A percentile compares a stretch with the other conserved stretches of the same genome.
Evolutionary conservation across 2,113 vertebrate species (phyloP).

Genomic region (Nannospalax galili): DNA sequence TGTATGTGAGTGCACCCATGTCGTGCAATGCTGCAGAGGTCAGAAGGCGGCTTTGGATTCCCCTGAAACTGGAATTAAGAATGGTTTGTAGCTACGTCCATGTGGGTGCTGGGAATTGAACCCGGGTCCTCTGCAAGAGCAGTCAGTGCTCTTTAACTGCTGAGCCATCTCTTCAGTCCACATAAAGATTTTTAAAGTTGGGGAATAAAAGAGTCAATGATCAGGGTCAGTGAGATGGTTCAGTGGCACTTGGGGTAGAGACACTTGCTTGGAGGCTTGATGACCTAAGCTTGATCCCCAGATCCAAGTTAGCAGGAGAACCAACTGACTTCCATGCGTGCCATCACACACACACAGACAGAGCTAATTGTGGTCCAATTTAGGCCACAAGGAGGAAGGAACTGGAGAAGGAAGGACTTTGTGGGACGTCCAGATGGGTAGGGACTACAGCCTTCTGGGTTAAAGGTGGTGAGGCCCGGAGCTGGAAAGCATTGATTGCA

Average conservation of each 20-base stretch:
- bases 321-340: neutral
- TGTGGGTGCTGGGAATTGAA: neutral
- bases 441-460: neutral
- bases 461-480: neutral
- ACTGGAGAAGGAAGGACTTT: constrained; percentile 1
- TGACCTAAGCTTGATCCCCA: neutral
- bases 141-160: no score
- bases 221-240: neutral
- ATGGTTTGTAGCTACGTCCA: no score
- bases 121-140: no score
- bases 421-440: neutral
- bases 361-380: neutral
- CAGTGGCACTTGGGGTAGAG: neutral
- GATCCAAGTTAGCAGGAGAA: neutral
- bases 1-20: no score
- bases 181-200: neutral
- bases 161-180: neutral
- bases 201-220: neutral
- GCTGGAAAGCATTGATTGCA: no score
- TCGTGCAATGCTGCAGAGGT: no score
- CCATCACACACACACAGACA: neutral
- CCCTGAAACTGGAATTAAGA: no score
- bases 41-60: no score
- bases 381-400: neutral
- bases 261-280: neutral